Evolutionary conservation across 2,888 invertebrate species (phyloP).

Genomic region (Drosophila silvestris): DNA sequence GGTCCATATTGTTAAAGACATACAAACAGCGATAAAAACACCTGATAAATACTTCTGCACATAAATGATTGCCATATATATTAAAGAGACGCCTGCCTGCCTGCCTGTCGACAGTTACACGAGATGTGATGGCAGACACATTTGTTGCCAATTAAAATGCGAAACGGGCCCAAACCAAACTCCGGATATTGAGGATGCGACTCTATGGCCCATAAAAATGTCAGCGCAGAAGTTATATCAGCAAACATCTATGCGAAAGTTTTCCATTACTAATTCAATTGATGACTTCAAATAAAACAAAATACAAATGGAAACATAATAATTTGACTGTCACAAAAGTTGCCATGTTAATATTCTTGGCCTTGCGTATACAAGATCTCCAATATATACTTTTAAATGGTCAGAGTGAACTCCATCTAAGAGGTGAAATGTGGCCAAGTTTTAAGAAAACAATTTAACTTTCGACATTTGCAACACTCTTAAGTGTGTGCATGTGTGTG

Average conservation of each 20-base stretch:
- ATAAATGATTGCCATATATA: conserved; percentile 37
- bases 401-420: not conserved
- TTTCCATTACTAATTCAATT: conserved; percentile 42
- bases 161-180: conserved; percentile 10
- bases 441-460: conserved; percentile 8
- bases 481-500: not conserved
- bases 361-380: not conserved
- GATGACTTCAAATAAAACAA: conserved; percentile 13
- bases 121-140: conserved; percentile 6
- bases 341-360: conserved; percentile 37
- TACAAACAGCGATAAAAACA: conserved; percentile 17
- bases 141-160: conserved; percentile 56
- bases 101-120: conserved; percentile 20
- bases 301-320: not conserved
- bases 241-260: conserved; percentile 41
- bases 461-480: not conserved
- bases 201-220: conserved; percentile 43
- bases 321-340: conserved; percentile 43
- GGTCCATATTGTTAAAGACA: conserved; percentile 11
- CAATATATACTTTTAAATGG: conserved; percentile 32
- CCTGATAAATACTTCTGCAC: conserved; percentile 25
- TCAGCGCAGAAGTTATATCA: conserved; percentile 28
- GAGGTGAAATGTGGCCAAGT: conserved; percentile 14
- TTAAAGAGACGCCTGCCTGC: conserved; percentile 20
- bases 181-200: not conserved